phyloP scores from a whole-genome alignment of 2,888 invertebrate genomes.

The Oeneis ivallda region DNA sequence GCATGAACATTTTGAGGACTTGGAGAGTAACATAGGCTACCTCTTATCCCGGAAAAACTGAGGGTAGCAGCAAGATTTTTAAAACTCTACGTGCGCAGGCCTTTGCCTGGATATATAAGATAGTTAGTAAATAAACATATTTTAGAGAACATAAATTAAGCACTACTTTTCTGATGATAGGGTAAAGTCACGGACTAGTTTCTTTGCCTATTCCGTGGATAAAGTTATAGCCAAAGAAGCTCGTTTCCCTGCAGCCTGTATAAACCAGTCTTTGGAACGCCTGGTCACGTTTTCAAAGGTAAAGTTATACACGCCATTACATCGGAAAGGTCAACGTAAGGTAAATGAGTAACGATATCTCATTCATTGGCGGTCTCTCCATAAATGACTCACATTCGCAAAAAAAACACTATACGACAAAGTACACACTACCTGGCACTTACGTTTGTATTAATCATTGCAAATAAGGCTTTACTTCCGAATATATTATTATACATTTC shows the following conservation, averaged over 20 bases:
- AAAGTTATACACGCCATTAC: slow-evolving; percentile 36
- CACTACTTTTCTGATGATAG: neutral
- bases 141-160: neutral
- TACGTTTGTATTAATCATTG: neutral
- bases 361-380: slow-evolving; percentile 56
- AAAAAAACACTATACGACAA: slow-evolving; percentile 42
- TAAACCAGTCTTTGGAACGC: slow-evolving; percentile 35
- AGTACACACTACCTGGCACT: neutral
- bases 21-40: too few species aligned
- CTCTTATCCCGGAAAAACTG: too few species aligned
- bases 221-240: neutral
- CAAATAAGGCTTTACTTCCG: slow-evolving; percentile 6
- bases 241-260: slow-evolving; percentile 20
- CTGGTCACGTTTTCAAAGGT: slow-evolving; percentile 43
- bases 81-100: too few species aligned
- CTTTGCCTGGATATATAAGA: too few species aligned
- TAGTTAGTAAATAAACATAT: too few species aligned
- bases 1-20: too few species aligned
- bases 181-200: too few species aligned
- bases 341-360: slow-evolving; percentile 52
- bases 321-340: slow-evolving; percentile 52
- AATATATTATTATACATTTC: slow-evolving; percentile 8
- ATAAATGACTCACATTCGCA: slow-evolving; percentile 58
- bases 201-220: neutral
- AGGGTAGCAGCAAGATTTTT: too few species aligned